Evolutionary conservation across 2,113 vertebrate genomes (phyloP), one percentile per base, ranked within the genome.

Genomic region (Pterocles gutturalis): DNA sequence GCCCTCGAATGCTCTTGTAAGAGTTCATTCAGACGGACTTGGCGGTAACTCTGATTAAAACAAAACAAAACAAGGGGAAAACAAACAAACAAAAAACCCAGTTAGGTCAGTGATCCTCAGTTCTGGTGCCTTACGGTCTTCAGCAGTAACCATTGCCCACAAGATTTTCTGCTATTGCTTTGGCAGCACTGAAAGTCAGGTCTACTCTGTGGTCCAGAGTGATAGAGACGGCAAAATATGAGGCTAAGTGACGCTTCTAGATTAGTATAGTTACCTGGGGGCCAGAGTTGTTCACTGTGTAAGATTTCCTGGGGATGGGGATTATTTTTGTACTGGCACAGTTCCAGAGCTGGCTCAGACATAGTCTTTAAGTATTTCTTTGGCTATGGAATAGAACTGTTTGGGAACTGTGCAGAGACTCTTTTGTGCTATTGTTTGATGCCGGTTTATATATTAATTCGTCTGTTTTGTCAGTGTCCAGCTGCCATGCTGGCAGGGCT

Each of bases 1-100:
- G 98, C 98, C 88, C 98, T 99, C 0, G 99, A 99, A 87, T 99
- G 97, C 92, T 99, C 98, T 90, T 99, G 99, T 43, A 99, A 92
- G 76, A 99, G 97, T 95, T 99, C 99, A 8, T 99, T 99, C 89
- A 99, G 98, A 67, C 99, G 99, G 28, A 99, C 98, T 96, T 99
- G 99, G 41, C 99, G 99, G 90, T 98, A 98, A 54, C 99, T 99
- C 99, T 99, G 98, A 61, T 96, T 65, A 67, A 79, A 98, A 62
- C 45, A 91, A 79, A 98, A 62, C 45, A 91, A 88, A 86, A 33
- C 4, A 17, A 8, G 28, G 24, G 34, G 19, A 19, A 24, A 61
- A 43, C 77, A 69, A 85, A 48, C n/a, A n/a, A n/a, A n/a, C n/a
- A 65, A 36, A n/a, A 95, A 29, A 41, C 21, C 60, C 36, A 53